Conservation (phyloP, 2,888 invertebrate species). For the Pyrochroa serraticornis region DNA sequence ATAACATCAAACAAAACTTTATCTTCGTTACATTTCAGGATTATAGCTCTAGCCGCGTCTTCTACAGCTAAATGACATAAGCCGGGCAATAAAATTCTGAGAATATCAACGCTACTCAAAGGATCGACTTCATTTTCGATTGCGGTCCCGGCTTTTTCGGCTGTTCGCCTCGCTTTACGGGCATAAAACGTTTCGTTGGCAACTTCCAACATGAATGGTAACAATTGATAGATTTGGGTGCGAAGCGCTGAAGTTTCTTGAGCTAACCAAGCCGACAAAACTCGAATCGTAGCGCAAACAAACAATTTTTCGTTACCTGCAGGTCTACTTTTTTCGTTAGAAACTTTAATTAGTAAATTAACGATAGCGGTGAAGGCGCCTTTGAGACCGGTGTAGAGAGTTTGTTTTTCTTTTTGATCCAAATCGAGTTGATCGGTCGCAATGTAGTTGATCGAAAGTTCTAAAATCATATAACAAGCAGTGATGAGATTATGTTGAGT, state of each 20-base stretch:
- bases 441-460: slow-evolving; percentile 79
- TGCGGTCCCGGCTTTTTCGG: slow-evolving; percentile 68
- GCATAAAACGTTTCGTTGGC: slow-evolving; percentile 85
- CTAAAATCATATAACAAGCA: slow-evolving; percentile 81
- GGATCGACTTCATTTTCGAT: slow-evolving; percentile 52
- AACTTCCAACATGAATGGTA: slow-evolving; percentile 81
- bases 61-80: slow-evolving; percentile 91
- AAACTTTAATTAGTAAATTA: slow-evolving; percentile 73
- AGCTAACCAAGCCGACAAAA: slow-evolving; percentile 87
- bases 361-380: slow-evolving; percentile 86
- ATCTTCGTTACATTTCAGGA: slow-evolving; percentile 79
- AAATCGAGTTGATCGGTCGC: slow-evolving; percentile 81
- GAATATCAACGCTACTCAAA: slow-evolving; percentile 66
- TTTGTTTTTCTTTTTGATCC: slow-evolving; percentile 89
- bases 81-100: slow-evolving; percentile 85
- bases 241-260: slow-evolving; percentile 90
- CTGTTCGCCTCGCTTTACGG: slow-evolving; percentile 68
- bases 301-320: slow-evolving; percentile 76
- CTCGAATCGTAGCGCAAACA: slow-evolving; percentile 83
- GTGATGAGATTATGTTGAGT: slow-evolving; percentile 79
- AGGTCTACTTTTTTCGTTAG: slow-evolving; percentile 76
- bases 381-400: slow-evolving; percentile 86
- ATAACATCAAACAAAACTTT: slow-evolving; percentile 80
- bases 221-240: slow-evolving; percentile 77
- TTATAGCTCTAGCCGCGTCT: slow-evolving; percentile 81